Percentiles rank a stretch among this genome's conserved stretches.
Conservation (phyloP, 2,797 vertebrate species). For the Spizella passerina region DNA sequence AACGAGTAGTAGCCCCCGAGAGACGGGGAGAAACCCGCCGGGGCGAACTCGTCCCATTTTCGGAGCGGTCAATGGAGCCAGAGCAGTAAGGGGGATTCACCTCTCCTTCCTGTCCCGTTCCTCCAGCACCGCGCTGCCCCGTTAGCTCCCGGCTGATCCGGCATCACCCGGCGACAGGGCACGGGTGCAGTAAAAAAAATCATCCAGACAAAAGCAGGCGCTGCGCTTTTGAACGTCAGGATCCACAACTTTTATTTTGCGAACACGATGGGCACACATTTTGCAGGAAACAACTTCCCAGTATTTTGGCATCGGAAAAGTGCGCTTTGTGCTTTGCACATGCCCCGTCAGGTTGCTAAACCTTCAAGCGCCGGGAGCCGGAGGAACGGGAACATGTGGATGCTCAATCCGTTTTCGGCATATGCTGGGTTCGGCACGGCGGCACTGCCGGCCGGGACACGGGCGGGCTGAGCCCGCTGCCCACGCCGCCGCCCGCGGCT, state of each 20-base stretch:
- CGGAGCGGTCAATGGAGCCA: neutral
- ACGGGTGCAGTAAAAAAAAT: neutral
- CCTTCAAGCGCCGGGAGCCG: neutral
- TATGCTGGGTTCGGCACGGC: neutral
- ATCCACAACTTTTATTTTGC: neutral
- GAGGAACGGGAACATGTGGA: neutral
- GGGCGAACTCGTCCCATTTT: neutral
- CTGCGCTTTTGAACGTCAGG: neutral
- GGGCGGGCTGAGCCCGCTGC: neutral
- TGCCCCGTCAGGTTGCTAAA: neutral
- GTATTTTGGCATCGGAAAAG: neutral
- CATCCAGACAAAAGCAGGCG: neutral
- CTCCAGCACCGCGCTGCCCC: neutral
- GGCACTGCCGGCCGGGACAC: neutral
- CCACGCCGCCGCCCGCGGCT: neutral
- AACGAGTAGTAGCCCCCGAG: neutral
- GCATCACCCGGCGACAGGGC: neutral
- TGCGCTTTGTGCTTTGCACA: neutral
- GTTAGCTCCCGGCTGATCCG: neutral
- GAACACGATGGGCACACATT: neutral
- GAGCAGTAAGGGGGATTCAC: neutral
- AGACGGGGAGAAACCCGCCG: neutral
- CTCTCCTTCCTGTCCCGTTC: neutral
- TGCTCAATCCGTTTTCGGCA: neutral
- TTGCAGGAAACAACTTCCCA: slow-evolving; percentile 25